Evolutionary conservation across 2,797 vertebrate genomes (phyloP).

Genomic region (Siniperca obscura): DNA sequence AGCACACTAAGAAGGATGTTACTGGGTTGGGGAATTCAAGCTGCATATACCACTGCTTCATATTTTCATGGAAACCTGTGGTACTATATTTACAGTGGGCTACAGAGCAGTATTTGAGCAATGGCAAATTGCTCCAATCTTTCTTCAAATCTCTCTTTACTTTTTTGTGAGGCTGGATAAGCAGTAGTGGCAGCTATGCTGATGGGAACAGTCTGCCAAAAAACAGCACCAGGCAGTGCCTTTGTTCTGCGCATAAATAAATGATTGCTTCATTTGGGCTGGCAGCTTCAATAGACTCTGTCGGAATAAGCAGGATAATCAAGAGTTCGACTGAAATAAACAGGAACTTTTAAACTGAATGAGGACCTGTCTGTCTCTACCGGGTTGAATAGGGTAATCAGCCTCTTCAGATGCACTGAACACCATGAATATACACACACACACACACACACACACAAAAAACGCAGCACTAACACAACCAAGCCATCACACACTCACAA

Average conservation of each 20-base stretch:
- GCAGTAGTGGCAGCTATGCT: conserved; percentile 63
- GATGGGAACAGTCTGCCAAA: conserved; percentile 74
- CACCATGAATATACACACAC: conserved; percentile 26
- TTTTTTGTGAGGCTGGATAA: conserved; percentile 67
- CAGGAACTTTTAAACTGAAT: conserved; percentile 75
- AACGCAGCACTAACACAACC: conserved; percentile 35
- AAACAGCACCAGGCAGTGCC: conserved; percentile 74
- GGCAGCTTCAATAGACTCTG: conserved; percentile 74
- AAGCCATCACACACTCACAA: conserved; percentile 37
- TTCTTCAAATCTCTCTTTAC: conserved; percentile 65
- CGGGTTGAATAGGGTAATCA: conserved; percentile 72
- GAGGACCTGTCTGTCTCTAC: conserved; percentile 73
- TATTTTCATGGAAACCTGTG: neutral
- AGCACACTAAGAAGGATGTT: neutral
- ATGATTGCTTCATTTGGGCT: conserved; percentile 80
- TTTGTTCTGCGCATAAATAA: conserved; percentile 81
- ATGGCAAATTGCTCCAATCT: conserved; percentile 55
- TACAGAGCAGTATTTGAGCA: conserved; percentile 47
- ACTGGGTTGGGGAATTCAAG: conserved; percentile 10
- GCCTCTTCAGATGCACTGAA: conserved; percentile 68
- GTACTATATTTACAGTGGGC: conserved; percentile 23
- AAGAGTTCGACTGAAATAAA: conserved; percentile 75
- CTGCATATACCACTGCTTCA: neutral
- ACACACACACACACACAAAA: conserved; percentile 39
- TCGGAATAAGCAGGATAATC: conserved; percentile 76